Percentiles rank a stretch among this genome's conserved stretches.
Conservation (phyloP, 2,113 vertebrate species). For the Elachura formosa region DNA sequence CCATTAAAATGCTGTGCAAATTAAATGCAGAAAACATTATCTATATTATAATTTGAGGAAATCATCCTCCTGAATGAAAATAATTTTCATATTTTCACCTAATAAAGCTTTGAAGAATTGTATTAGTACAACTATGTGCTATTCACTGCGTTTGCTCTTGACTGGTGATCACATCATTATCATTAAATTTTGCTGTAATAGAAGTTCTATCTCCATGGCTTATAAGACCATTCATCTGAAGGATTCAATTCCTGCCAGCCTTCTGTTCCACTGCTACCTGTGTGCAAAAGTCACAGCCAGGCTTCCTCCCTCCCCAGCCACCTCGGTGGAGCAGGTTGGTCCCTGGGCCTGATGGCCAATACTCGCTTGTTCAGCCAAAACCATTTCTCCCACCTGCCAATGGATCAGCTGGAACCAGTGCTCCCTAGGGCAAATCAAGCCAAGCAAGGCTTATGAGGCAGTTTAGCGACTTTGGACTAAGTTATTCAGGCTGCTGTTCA, state of each 20-base stretch:
- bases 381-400: fast-evolving
- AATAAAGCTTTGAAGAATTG: conserved; percentile 11
- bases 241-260: not conserved
- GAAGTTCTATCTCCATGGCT: not conserved
- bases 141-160: not conserved
- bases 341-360: not conserved
- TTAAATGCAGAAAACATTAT: not conserved
- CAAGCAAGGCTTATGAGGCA: not conserved
- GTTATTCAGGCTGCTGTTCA: not conserved
- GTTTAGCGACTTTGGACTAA: not conserved
- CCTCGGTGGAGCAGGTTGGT: fast-evolving
- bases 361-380: fast-evolving
- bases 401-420: not conserved
- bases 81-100: not conserved
- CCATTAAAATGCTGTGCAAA: not conserved
- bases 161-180: not conserved
- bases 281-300: not conserved
- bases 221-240: not conserved
- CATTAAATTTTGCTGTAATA: not conserved
- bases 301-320: fast-evolving
- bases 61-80: not conserved
- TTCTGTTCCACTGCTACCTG: not conserved
- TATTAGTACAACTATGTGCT: not conserved
- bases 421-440: not conserved
- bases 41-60: not conserved